Conservation (phyloP, 2,113 vertebrate genomes). For the Cyanoramphus novaezelandiae region DNA sequence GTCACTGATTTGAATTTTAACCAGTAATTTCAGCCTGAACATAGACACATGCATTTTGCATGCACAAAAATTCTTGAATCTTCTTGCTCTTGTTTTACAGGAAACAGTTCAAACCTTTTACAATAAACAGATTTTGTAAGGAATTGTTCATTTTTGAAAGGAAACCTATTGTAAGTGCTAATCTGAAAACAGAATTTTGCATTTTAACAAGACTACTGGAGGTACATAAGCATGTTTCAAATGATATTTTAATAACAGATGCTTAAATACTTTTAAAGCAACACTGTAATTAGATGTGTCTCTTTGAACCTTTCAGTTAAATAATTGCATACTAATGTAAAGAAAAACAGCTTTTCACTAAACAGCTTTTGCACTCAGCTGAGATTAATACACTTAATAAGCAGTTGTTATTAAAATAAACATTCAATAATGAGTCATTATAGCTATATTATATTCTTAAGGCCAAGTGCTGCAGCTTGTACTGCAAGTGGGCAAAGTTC, state of each 20-base stretch:
- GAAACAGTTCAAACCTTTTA: background rate
- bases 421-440: conserved; percentile 43
- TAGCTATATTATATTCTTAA: background rate
- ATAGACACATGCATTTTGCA: background rate
- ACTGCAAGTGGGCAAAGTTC: background rate
- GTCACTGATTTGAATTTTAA: background rate
- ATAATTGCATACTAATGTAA: conserved; percentile 40
- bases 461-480: conserved; percentile 23
- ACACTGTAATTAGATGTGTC: conserved; percentile 33
- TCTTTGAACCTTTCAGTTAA: conserved; percentile 51
- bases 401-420: conserved; percentile 41
- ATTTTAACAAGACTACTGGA: conserved; percentile 13
- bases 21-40: background rate
- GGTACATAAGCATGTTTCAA: conserved; percentile 38
- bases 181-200: conserved; percentile 21
- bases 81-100: background rate
- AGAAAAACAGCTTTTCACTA: conserved; percentile 41
- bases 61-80: background rate
- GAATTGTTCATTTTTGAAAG: conserved; percentile 26
- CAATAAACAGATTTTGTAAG: conserved; percentile 8
- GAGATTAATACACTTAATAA: conserved; percentile 51
- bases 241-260: conserved; percentile 42
- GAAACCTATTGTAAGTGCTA: background rate
- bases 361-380: conserved; percentile 28
- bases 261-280: conserved; percentile 52